Conservation (phyloP, 2,797 vertebrate genomes). For the Chiloscyllium punctatum region DNA sequence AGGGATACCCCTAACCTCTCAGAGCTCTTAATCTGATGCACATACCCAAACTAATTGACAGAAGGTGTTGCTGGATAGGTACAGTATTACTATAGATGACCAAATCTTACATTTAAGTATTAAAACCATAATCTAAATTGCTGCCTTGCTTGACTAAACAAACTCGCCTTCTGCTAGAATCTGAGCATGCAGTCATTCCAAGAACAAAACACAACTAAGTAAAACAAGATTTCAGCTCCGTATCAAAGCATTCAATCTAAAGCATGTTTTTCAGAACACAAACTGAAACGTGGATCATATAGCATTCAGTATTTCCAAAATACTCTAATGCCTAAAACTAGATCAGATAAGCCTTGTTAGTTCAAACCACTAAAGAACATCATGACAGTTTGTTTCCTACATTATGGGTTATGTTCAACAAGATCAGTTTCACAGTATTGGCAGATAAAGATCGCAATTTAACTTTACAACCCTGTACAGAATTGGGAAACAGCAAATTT, state of each 20-base stretch:
- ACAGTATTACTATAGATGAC: background rate
- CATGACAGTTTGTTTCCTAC: background rate
- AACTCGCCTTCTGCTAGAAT: background rate
- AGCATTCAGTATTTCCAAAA: background rate
- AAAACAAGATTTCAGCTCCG: background rate
- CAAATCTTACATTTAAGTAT: background rate
- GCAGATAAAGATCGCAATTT: background rate
- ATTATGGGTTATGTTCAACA: background rate
- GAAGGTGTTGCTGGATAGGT: background rate
- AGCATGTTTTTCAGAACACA: background rate
- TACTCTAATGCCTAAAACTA: too few species aligned
- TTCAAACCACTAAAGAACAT: background rate
- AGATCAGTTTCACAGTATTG: constrained; percentile 6
- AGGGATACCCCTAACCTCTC: background rate
- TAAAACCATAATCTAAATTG: background rate
- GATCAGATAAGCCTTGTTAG: background rate
- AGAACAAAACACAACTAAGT: background rate
- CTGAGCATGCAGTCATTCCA: background rate
- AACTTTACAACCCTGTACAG: background rate
- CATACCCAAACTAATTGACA: background rate
- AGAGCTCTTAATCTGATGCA: background rate
- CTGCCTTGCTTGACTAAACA: background rate
- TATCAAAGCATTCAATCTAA: background rate
- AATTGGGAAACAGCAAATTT: background rate
- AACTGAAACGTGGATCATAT: background rate